Percentiles rank a stretch among this genome's conserved stretches.
These are phyloP conservation scores for Probosciger aterrimus DNA, from an alignment of 2,113 vertebrate species.

Conservation along the genomic window DNA sequence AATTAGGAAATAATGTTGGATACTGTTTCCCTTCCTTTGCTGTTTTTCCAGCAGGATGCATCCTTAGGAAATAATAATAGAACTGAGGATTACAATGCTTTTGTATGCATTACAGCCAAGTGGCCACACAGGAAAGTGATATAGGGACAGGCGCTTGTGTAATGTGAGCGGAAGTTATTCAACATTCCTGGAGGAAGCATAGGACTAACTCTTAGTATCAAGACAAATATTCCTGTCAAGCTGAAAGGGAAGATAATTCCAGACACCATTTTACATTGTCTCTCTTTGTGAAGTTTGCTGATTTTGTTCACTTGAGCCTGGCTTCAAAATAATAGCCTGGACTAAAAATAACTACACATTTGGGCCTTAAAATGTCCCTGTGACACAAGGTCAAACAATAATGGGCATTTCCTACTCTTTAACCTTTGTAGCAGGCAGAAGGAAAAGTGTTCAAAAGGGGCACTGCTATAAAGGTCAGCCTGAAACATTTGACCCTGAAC, in stretches of 20 bases:
- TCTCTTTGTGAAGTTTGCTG: not conserved
- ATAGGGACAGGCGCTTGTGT: not conserved
- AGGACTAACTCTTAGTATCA: not conserved
- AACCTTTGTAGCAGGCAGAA: constrained; percentile 67
- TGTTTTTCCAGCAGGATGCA: constrained; percentile 65
- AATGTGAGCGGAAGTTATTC: constrained; percentile 57
- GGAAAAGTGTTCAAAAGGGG: constrained; percentile 74
- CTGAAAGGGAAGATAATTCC: constrained; percentile 34
- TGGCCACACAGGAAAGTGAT: constrained; percentile 62
- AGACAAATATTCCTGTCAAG: constrained; percentile 40
- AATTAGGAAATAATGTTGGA: constrained; percentile 65
- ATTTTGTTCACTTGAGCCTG: not conserved
- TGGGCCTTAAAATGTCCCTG: constrained; percentile 48
- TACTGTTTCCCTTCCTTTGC: constrained; percentile 55
- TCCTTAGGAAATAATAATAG: constrained; percentile 65
- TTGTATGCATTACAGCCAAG: constrained; percentile 42
- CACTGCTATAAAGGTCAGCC: constrained; percentile 61
- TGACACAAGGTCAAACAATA: constrained; percentile 64
- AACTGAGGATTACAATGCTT: constrained; percentile 25
- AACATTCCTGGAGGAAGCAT: constrained; percentile 45
- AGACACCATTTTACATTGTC: constrained; percentile 3
- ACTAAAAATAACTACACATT: constrained; percentile 63
- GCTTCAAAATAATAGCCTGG: constrained; percentile 36
- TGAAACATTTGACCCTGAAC: constrained; percentile 73
- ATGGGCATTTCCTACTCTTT: constrained; percentile 77